Evolutionary conservation across 92 coral and sea anemone genomes (phyloP).

Genomic region (Pocillopora meandrina): DNA sequence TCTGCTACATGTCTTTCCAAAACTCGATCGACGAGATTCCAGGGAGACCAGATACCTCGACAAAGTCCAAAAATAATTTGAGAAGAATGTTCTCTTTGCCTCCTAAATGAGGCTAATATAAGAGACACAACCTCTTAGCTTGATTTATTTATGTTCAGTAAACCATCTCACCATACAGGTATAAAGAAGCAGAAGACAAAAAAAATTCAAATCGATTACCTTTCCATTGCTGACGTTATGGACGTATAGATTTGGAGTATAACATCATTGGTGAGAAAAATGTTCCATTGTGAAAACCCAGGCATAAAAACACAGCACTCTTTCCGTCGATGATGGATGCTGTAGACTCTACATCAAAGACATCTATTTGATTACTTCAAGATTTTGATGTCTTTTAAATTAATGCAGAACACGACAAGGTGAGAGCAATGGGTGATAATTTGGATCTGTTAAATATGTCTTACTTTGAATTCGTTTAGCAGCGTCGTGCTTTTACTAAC

Average conservation of each 20-base stretch:
- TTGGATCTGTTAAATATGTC: no score
- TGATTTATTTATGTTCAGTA: not conserved
- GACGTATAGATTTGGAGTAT: conserved; percentile 77
- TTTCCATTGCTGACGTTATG: conserved; percentile 72
- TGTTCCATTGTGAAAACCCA: conserved; percentile 61
- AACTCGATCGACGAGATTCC: no score
- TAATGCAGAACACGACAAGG: not conserved
- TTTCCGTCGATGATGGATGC: conserved; percentile 62
- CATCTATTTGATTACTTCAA: conserved; percentile 73
- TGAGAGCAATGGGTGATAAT: no score
- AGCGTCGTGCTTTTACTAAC: no score
- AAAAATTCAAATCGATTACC: conserved; percentile 32
- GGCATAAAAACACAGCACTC: conserved; percentile 77
- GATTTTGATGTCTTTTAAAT: conserved; percentile 57
- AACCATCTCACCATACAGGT: not conserved
- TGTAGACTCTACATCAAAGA: conserved; percentile 63
- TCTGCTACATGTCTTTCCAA: no score
- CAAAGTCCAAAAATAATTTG: no score
- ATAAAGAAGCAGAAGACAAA: not conserved
- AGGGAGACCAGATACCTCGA: no score
- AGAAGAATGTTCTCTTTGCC: no score
- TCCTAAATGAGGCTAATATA: no score
- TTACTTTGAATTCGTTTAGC: no score
- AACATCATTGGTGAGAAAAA: conserved; percentile 57
- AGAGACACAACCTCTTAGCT: no score